Evolutionary conservation across 2,797 vertebrate genomes (phyloP).

Genomic region (Epinephelus coioides): DNA sequence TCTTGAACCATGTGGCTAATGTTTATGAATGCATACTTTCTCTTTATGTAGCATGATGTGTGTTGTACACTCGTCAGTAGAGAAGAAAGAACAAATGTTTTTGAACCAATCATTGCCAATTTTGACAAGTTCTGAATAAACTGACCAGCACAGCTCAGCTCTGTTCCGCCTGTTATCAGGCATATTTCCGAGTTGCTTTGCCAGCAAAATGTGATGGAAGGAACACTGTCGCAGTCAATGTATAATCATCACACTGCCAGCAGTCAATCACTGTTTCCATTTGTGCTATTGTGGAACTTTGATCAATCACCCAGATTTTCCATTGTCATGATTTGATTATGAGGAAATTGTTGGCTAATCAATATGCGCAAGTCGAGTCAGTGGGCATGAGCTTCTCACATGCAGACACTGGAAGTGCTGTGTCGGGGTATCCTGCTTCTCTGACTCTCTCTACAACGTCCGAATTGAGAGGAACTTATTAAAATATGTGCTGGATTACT

Average conservation of each 20-base stretch:
- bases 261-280: conserved; percentile 47
- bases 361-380: conserved; percentile 37
- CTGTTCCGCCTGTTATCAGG: not conserved
- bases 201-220: conserved; percentile 31
- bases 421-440: conserved; percentile 26
- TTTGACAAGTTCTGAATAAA: conserved; percentile 16
- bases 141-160: not conserved
- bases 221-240: conserved; percentile 10
- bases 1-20: not conserved
- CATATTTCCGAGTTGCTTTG: conserved; percentile 4
- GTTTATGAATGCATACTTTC: not conserved
- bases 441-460: not conserved
- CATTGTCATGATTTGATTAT: conserved; percentile 46
- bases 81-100: conserved; percentile 17
- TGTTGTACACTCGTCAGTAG: not conserved
- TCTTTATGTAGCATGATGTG: not conserved
- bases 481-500: conserved; percentile 26
- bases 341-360: conserved; percentile 54
- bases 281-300: conserved; percentile 26
- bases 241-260: conserved; percentile 17
- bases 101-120: conserved; percentile 2
- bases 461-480: conserved; percentile 16
- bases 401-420: conserved; percentile 23
- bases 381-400: conserved; percentile 16
- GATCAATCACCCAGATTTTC: conserved; percentile 22